Evolutionary conservation across 2,113 vertebrate species (phyloP), one percentile per base, ranked within the genome.

Genomic region (Galeopterus variegatus): DNA sequence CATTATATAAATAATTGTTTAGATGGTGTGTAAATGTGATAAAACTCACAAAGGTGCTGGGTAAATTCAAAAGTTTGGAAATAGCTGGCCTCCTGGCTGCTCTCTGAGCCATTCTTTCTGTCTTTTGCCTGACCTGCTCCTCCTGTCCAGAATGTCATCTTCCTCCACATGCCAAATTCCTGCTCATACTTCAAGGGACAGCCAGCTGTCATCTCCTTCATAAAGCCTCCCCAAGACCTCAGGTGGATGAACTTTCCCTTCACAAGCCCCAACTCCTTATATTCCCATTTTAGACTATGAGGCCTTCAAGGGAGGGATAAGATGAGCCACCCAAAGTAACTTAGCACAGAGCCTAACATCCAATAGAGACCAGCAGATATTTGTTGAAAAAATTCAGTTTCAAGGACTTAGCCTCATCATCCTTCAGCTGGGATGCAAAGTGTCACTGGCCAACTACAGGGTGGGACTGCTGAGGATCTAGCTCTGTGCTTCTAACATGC

Each of bases 41-140:
- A 24, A 82, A 97, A 79, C 41, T 84, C 70, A 72, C 36, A 58
- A 93, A 93, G 23, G 28, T 87, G 50, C 26, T 86, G 13, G 41
- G 79, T 89, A 92, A 95, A 95, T 79, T 89, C 31, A 56, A 21
- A 93, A 88, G 62, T 75, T 69, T 80, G 62, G 64, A 72, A 93
- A 96, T 21, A 79, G 9, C 56, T 88, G 23, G 70, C 11, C 45
- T 88, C 33, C 24, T 88, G 77, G 77, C 58, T 72, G 62, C 6
- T 82, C 69, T 73, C 50, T 75, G 48, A 89, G 11, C n/a, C 77
- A 77, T 62, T 72, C 60, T 72, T 93, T 95, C 41, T 95, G 76
- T 11, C 24, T 70, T 77, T 85, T 93, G 28, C 13, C 13, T 15
- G 86, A 70, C 75, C 65, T 87, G 31, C 56, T 92, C 45, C 12